phyloP scores from a whole-genome alignment of 1,140 invertebrate genomes.

The Dysdera silvatica region DNA sequence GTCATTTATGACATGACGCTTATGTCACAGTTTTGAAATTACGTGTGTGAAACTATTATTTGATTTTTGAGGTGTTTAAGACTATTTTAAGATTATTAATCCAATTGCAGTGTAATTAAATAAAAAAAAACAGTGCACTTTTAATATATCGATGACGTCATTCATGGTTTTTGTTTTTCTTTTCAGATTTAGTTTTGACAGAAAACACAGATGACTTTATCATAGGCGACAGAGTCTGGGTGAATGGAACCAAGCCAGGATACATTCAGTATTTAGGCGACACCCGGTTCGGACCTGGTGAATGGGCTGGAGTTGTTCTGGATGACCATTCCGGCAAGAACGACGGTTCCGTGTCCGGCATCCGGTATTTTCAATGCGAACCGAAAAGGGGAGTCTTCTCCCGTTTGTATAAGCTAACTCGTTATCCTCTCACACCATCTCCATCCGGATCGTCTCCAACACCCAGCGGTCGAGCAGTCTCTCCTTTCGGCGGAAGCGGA shows the following conservation, averaged over 20 bases:
- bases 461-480: background rate
- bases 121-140: too few species aligned
- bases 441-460: background rate
- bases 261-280: conserved; percentile 96
- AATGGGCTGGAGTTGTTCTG: conserved; percentile 93
- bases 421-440: conserved; percentile 18
- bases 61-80: too few species aligned
- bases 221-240: conserved; percentile 90
- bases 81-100: too few species aligned
- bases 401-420: conserved; percentile 31
- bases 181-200: conserved; percentile 17
- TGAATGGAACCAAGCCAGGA: conserved; percentile 86
- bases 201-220: conserved; percentile 79
- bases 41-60: too few species aligned
- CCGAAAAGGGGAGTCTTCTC: conserved; percentile 89
- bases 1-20: too few species aligned
- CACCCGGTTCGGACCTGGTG: conserved; percentile 82
- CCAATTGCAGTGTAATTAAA: too few species aligned
- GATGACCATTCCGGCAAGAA: conserved; percentile 95
- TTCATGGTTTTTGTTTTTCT: background rate
- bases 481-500: background rate
- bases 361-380: conserved; percentile 88
- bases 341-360: conserved; percentile 87
- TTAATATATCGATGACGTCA: background rate
- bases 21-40: too few species aligned